Evolutionary conservation across 2,797 vertebrate species (phyloP).

Genomic region (Dipus sagitta): DNA sequence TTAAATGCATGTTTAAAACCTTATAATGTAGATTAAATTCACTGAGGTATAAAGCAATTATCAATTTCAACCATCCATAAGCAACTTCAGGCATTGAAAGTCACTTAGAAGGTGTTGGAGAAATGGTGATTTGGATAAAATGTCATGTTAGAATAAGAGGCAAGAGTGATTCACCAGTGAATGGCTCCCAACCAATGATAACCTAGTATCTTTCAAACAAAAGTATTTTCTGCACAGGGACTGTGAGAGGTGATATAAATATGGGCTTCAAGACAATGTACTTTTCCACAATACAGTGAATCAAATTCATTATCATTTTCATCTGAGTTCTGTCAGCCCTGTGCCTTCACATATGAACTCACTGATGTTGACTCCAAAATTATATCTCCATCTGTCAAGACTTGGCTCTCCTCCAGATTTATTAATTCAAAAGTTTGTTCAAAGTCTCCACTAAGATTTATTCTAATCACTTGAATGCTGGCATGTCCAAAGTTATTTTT

Average conservation of each 20-base stretch:
- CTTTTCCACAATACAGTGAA: background rate
- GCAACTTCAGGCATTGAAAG: background rate
- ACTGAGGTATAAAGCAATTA: background rate
- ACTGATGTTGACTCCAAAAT: background rate
- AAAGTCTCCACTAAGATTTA: conserved; percentile 28
- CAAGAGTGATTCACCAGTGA: background rate
- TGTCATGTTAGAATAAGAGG: background rate
- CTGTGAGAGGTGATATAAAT: background rate
- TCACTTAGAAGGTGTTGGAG: background rate
- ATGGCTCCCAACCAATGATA: background rate
- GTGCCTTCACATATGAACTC: background rate
- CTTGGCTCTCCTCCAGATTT: conserved; percentile 30
- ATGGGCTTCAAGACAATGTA: conserved; percentile 36
- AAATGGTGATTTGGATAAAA: background rate
- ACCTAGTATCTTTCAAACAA: background rate
- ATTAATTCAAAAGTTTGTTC: conserved; percentile 46
- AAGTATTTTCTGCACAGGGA: background rate
- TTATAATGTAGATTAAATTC: background rate
- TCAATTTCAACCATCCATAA: background rate
- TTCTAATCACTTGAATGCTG: background rate
- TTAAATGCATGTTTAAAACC: background rate
- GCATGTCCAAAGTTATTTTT: background rate
- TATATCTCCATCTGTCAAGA: background rate
- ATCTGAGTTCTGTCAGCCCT: background rate
- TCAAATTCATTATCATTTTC: conserved; percentile 27